Conservation (phyloP, 2,113 vertebrate genomes). For the Leucosticte australis region DNA sequence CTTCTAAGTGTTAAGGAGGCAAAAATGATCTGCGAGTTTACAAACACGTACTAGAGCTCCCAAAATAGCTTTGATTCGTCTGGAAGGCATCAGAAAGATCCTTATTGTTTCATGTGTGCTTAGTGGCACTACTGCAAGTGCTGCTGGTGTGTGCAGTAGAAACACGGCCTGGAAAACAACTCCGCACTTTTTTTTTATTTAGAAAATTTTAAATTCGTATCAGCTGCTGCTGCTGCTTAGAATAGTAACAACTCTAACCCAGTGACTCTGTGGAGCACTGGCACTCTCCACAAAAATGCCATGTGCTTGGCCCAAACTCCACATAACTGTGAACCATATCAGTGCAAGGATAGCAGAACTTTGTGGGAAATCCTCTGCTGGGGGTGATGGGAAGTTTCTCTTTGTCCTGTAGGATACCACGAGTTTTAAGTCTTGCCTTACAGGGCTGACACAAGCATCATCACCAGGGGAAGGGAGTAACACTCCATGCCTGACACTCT, state of each 20-base stretch:
- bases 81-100: constrained; percentile 55
- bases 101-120: constrained; percentile 30
- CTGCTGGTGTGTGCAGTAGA: not conserved
- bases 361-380: not conserved
- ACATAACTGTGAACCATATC: not conserved
- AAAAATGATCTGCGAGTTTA: constrained; percentile 37
- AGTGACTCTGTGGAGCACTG: not conserved
- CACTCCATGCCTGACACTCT: not conserved
- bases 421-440: not conserved
- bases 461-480: not conserved
- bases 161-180: constrained; percentile 20
- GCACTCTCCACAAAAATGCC: not conserved
- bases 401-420: not conserved
- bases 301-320: not conserved
- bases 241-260: constrained; percentile 16
- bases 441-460: not conserved
- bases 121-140: not conserved
- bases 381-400: not conserved
- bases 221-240: constrained; percentile 41
- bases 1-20: not conserved
- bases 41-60: not conserved
- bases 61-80: constrained; percentile 35
- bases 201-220: constrained; percentile 35
- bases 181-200: not conserved
- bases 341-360: not conserved